Conservation (phyloP, 30 jellyfish, hydroid and myxozoan species). For the Hydra vulgaris region DNA sequence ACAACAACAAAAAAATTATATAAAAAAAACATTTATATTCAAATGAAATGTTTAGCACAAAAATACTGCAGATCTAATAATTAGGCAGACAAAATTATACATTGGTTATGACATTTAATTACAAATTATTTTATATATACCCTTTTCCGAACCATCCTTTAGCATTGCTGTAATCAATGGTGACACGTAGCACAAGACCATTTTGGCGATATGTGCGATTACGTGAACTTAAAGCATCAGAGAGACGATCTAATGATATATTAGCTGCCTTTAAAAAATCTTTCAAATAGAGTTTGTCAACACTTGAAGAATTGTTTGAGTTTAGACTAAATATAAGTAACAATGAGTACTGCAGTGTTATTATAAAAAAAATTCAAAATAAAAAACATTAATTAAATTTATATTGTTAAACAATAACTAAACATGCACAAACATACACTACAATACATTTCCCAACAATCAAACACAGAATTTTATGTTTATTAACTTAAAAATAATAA, state of each 20-base stretch:
- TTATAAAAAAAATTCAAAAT: neutral
- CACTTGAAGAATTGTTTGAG: constrained; percentile 22
- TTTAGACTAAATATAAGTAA: constrained; percentile 37
- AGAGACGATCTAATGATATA: constrained; percentile 32
- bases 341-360: neutral
- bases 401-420: too few species aligned
- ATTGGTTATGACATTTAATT: neutral
- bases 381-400: too few species aligned
- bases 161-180: constrained; percentile 57
- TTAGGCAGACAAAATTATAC: neutral
- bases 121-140: constrained; percentile 4
- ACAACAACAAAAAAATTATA: too few species aligned
- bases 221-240: constrained; percentile 74
- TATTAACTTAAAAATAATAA: too few species aligned
- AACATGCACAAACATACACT: too few species aligned
- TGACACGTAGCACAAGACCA: constrained; percentile 67
- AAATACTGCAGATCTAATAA: too few species aligned
- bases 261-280: constrained; percentile 62
- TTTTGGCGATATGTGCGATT: constrained; percentile 69
- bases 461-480: too few species aligned
- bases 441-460: too few species aligned
- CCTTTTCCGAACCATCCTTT: constrained; percentile 57
- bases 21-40: too few species aligned
- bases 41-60: too few species aligned
- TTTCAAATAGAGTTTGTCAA: constrained; percentile 54